Evolutionary conservation across 2,888 invertebrate species (phyloP), one percentile per base, ranked within the genome.

Genomic region (Acleris literana): DNA sequence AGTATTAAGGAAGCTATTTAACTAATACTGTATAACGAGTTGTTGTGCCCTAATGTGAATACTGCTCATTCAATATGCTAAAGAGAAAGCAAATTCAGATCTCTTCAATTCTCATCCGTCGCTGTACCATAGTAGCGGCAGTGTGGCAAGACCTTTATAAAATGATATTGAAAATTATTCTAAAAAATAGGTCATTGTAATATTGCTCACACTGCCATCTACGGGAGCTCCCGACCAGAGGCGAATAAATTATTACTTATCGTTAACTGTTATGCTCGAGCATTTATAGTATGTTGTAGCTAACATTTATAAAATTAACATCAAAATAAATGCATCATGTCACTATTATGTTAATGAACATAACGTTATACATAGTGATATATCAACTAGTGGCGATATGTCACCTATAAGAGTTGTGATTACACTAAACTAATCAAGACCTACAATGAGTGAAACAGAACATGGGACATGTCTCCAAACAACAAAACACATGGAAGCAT

Each of bases 291-390:
- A 85, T 87, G 85, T 89, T 89, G 87, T 89, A 89, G 90, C 90
- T 92, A 91, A 87, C 87, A 87, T 89, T 90, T 91, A 83, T 83
- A 88, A 90, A 91, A 90, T 89, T 91, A 92, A 89, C 90, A 90
- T 88, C 86, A 77, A 90, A 90, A 92, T 92, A 92, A 92, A 92
- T 92, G 92, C 92, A 92, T 91, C 90, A 90, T 84, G 91, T 91
- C 90, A 92, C 92, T 89, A 86, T 88, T 86, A 90, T 90, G 89
- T 91, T 87, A 84, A 83, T 78, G 86, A 89, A 90, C 86, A 86
- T 90, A 90, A 89, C 85, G 78, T 87, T 81, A 77, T 78, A 84
- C 79, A 86, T 83, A 86, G 84, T 85, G 84, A 84, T 85, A 81
- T 85, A 86, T 71, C 71, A 86, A 84, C 89, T 90, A 90, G 86